These are phyloP conservation scores for Ceratoteleas bidentatus DNA, from an alignment of 1,140 invertebrate genomes.

Conservation along the genomic window DNA sequence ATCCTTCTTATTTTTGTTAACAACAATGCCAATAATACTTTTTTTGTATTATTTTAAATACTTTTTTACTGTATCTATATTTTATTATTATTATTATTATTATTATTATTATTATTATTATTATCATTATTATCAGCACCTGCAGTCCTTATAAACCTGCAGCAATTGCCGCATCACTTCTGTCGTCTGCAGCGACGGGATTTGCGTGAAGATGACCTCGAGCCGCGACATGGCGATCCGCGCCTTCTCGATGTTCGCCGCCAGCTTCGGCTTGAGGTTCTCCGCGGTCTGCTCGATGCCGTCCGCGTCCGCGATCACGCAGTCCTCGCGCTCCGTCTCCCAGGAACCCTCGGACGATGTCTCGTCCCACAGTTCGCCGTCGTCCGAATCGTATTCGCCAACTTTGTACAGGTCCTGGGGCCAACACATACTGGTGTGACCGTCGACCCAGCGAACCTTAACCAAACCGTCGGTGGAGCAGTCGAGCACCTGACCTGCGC, in stretches of 20 bases:
- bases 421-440: slow-evolving; percentile 92
- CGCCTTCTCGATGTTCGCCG: slow-evolving; percentile 88
- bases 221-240: slow-evolving; percentile 87
- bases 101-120: no score
- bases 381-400: slow-evolving; percentile 89
- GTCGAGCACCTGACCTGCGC: slow-evolving; percentile 94
- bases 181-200: slow-evolving; percentile 87
- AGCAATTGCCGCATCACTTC: slow-evolving; percentile 90
- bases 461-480: slow-evolving; percentile 92
- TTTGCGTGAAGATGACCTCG: slow-evolving; percentile 88
- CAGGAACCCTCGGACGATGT: slow-evolving; percentile 85
- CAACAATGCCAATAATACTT: no score
- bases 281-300: slow-evolving; percentile 74
- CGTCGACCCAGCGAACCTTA: slow-evolving; percentile 94
- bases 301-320: slow-evolving; percentile 77
- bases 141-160: slow-evolving; percentile 92
- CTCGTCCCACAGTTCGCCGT: slow-evolving; percentile 89
- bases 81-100: no score
- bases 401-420: slow-evolving; percentile 92
- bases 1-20: no score
- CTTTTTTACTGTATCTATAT: no score
- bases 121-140: no score
- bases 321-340: slow-evolving; percentile 90
- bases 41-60: no score
- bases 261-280: slow-evolving; percentile 85